Base-by-base conservation (phyloP, 2,888 invertebrate species). In the Balanococcus diminutus region DNA sequence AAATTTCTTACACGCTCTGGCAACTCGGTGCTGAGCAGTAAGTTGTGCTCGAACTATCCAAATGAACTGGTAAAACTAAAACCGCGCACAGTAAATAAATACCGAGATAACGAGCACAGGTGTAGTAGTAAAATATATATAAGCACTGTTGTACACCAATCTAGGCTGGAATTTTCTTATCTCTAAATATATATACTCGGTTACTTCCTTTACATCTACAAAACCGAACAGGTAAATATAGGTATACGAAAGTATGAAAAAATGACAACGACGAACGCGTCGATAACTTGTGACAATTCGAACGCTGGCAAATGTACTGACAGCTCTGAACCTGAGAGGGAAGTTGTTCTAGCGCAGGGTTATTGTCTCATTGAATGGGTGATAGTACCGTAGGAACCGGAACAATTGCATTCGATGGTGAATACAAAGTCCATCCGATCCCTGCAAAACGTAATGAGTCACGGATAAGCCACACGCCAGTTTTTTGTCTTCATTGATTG, bases 31-130 rank as follows among this genome's bases (percentile, higher is more conserved):
- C 56, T 22, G 56, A 56, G 22, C 9, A 67, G 67, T 67, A 28
- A 67, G 16, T 67, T 67, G 28, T 28, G 28, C n/a, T 79, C 9
- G 36, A 36, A 36, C 28, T 11, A 19, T 79, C 8, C 8, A 36
- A 79, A 36, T 36, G 36, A 36, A 32, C 36, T 28, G 75, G 28
- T 79, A 19, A 36, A 31, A 36, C n/a, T n/a, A n/a, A n/a, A n/a
- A n/a, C n/a, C 36, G 36, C 32, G 36, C 16, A 79, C n/a, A 11
- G 16, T 14, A 61, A 31, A n/a, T 32, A 32, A 75, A 79, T 36
- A 75, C 75, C 16, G 6, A 32, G 75, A 79, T 79, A 79, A 79
- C n/a, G 75, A 36, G n/a, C 16, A 79, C 75, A 79, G 75, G 75
- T 79, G 75, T 14, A 31, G 36, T 1, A 19, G 36, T 6, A 11